Evolutionary conservation across 2,113 vertebrate species (phyloP), one percentile per base, ranked within the genome.

Genomic region (Labeo rohita): DNA sequence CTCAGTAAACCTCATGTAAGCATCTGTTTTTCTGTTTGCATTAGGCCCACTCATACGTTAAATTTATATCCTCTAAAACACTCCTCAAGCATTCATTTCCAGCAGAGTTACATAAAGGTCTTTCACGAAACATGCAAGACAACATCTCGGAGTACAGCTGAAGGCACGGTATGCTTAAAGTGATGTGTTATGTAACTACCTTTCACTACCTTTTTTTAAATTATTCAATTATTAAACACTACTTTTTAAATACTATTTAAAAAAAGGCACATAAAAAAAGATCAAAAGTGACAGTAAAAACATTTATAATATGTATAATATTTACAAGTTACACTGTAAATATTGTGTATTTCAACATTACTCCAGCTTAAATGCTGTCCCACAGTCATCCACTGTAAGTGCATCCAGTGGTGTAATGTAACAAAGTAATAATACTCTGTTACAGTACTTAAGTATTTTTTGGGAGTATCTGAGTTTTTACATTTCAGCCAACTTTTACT

Each of bases 51-150:
- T 6, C 18, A 5, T 21, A 72, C 21, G 23, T 18, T 12, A 34
- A 28, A 34, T 50, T 76, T 76, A 9, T 16, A 34, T 54, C 23
- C 74, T 52, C 74, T 34, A 45, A 73, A 73, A 79, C 70, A 76
- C 86, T 88, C 85, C 84, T 90, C 81, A 87, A 80, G 79, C 76
- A 68, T 43, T 87, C 50, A 75, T 78, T 87, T 88, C 76, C 12
- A 65, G 23, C n/a, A 49, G 59, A 7, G 90, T 93, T 94, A 92
- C 70, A 91, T 92, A 94, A 95, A 93, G 3, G 92, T 90, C 92
- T 92, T 89, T 92, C 93, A 61, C 91, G 92, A 92, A 91, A 0
- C 1, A 45, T 84, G 56, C 81, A 89, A 90, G 91, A 70, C 85
- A 91, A 90, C 3, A 23, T 89, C 87, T 92, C 78, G 88, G 82